Evolutionary conservation across 2,888 invertebrate species (phyloP), one percentile per base, ranked within the genome.

Genomic region (Zeuzera pyrina): DNA sequence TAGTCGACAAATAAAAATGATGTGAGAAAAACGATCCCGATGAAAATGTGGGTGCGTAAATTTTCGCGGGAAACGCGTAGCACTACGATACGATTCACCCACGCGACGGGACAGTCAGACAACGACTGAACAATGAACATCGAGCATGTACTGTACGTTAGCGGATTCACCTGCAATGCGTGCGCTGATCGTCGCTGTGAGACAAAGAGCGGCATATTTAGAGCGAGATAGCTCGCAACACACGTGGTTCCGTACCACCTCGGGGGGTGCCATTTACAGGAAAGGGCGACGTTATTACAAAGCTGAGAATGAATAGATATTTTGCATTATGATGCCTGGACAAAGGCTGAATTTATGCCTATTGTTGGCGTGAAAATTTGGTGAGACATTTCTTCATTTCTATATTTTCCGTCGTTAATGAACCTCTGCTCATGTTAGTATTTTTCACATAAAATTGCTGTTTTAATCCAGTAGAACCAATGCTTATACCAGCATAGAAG

Each of bases 131-230:
- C 52, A 34, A 12, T 10, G 19, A 19, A 19, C 19, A 19, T 4
- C 3, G 10, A 8, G 42, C 43, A 42, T 39, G 45, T 39, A n/a
- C n/a, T n/a, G n/a, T n/a, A n/a, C n/a, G n/a, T n/a, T n/a, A 47
- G 44, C 49, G 47, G 54, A 58, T 65, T 73, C 76, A 81, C 81
- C 81, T 81, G 81, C 81, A 81, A 68, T 81, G 79, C 81, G 81
- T 77, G 77, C 74, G 81, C 76, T 73, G 69, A 57, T 72, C 70
- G 66, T 56, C 54, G 54, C 43, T 45, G 58, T 31, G 27, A 34
- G 56, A 73, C 26, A 39, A 61, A 56, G 69, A 34, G 47, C 35
- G 12, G 35, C 37, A 57, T 32, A 1, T 55, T 22, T 15, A 39
- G 59, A 76, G 26, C 36, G 57, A 56, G 71, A 70, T 13, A 35